phyloP scores from a whole-genome alignment of 2,888 invertebrate species.

The Aquatica leii region DNA sequence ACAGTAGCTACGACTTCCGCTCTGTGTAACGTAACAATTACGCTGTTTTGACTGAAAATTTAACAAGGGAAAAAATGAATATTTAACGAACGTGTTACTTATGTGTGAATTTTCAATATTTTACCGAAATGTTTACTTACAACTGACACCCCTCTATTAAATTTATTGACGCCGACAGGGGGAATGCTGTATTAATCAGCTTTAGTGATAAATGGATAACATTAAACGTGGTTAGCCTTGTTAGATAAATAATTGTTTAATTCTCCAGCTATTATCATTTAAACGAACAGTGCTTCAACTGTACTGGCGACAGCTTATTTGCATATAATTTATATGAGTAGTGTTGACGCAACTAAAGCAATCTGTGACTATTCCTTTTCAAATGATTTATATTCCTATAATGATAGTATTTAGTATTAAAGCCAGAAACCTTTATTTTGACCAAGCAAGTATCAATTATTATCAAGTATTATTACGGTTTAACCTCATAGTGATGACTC shows the following conservation, averaged over 20 bases:
- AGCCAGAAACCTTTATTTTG: neutral
- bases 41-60: conserved; percentile 20
- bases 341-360: conserved; percentile 1
- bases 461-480: too few relatives aligned
- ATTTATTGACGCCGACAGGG: conserved; percentile 8
- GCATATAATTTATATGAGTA: conserved; percentile 20
- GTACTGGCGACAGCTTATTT: conserved; percentile 24
- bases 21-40: conserved; percentile 24
- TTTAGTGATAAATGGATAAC: conserved; percentile 22
- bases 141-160: neutral
- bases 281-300: conserved; percentile 50
- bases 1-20: conserved; percentile 15
- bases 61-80: conserved; percentile 15
- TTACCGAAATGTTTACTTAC: neutral
- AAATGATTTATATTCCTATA: neutral
- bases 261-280: conserved; percentile 50
- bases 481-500: too few relatives aligned
- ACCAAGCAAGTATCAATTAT: too few relatives aligned
- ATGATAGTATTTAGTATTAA: neutral
- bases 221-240: conserved; percentile 26
- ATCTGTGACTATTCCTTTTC: conserved; percentile 7
- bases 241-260: conserved; percentile 43
- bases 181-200: conserved; percentile 13
- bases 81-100: too few relatives aligned
- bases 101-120: neutral